Evolutionary conservation across 2,888 invertebrate genomes (phyloP).

Genomic region (Archips crataeganus): DNA sequence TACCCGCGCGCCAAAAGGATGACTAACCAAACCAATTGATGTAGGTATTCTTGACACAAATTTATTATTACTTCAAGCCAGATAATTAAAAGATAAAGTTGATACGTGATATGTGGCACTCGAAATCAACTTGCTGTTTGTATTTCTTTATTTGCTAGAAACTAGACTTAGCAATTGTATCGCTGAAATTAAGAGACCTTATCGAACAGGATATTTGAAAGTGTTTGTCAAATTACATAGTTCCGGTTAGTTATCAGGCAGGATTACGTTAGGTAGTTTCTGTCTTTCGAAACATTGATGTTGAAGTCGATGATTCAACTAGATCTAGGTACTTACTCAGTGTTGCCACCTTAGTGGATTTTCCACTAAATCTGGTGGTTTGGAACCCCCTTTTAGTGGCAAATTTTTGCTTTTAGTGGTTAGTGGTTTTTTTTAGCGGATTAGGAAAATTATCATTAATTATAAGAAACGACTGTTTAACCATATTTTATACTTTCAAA

Average conservation of each 20-base stretch:
- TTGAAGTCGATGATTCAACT: not conserved
- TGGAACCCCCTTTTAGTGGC: too few species aligned
- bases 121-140: not conserved
- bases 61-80: not conserved
- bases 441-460: too few species aligned
- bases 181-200: not conserved
- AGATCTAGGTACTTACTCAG: too few species aligned
- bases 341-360: too few species aligned
- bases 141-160: not conserved
- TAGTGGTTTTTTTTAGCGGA: too few species aligned
- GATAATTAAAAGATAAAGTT: slow-evolving; percentile 5
- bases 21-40: not conserved
- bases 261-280: not conserved
- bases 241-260: not conserved
- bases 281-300: not conserved
- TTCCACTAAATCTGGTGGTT: too few species aligned
- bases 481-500: too few species aligned
- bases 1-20: not conserved
- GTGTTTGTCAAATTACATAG: not conserved
- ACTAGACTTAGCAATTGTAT: not conserved
- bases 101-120: not conserved
- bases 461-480: too few species aligned
- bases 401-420: too few species aligned
- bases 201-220: not conserved
- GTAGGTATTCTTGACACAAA: not conserved